Base-by-base conservation (phyloP, 1,140 invertebrate genomes). In the Drosophila nebulosa region DNA sequence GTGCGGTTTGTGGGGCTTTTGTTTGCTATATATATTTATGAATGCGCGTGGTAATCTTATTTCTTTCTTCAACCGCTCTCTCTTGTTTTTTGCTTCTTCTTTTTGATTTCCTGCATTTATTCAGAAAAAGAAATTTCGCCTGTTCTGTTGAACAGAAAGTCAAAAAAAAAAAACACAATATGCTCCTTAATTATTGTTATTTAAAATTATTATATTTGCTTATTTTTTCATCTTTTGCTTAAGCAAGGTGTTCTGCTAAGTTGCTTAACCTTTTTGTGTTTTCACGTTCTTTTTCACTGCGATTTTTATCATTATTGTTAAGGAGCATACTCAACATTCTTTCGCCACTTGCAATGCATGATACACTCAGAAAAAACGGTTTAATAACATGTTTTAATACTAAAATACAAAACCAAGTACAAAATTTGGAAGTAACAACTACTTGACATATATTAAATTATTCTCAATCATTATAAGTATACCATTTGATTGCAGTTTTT, bases 191-290 rank as follows among this genome's bases (percentile, higher is more conserved):
- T 75, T 68, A 75, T 75, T 75, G 72, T 69, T 75, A 62, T 61
- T 66, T 35, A 39, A 74, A 74, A 74, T 57, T 50, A 73, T 73
- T 74, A 74, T 66, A 67, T 74, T 74, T 74, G 66, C 64, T 56
- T n/a, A n/a, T 65, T 59, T 60, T 46, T 58, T 30, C 7, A 2
- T 30, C 30, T 73, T 53, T 73, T 53, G 42, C 70, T 65, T 53
- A 36, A 42, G 52, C 36, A 69, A 73, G 70, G 42, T 73, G 60
- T 60, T 18, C 27, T 39, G 62, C 70, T 56, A 42, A 74, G 36
- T 66, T 73, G 39, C 51, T 73, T 73, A 46, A 46, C 39, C 60
- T 58, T 66, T 65, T 72, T 24, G 42, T 52, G 5, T 21, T 52
- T 52, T 52, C 10, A 10, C 9, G 12, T 51, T 51, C 22, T 51